Evolutionary conservation across 2,797 vertebrate species (phyloP), one percentile per base, ranked within the genome.

Genomic region (Mus minutoides): DNA sequence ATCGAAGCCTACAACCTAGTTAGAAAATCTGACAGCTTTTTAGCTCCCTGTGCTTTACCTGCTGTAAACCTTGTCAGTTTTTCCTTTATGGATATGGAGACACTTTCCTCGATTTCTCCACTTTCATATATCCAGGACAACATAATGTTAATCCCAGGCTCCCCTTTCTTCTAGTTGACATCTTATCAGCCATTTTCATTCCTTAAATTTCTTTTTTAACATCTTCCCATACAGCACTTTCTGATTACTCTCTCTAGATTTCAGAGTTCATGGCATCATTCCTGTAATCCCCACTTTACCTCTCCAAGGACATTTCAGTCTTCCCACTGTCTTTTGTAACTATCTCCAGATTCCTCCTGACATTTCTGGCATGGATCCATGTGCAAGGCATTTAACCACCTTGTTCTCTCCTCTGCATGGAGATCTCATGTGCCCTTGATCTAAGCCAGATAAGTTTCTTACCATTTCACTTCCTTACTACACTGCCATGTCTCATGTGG

Each of bases 241-340:
- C 54, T 87, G 26, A 43, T 84, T 87, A 88, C 37, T 69, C 40
- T 86, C 67, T 1, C 16, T 67, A 58, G 87, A 26, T 22, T 6
- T 94, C 60, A 93, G 64, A 21, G 62, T 78, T 76, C 17, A 64
- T 64, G 71, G n/a, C 79, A 3, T 87, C 31, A 80, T 80, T 93
- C 4, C n/a, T 24, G 34, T 64, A 37, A 43, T 46, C 54, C 60
- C 10, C 4, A 21, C n/a, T 52, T 6, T 1, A 24, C 17, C 64
- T 90, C 21, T 8, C 29, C 54, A 77, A 88, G 31, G 37, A 88
- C 22, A 19, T 24, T n/a, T 13, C 19, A 49, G 46, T 82, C 84
- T 92, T 24, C 31, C 77, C 34, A 78, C 29, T 43, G 60, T 43
- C 49, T 43, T 86, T 78, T 26, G 54, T 49, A 64, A 54, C 10